A percentile compares a stretch with the other conserved stretches of the same genome.
Evolutionary conservation across 2,888 invertebrate genomes (phyloP).

Genomic region (Spatulosminthurus flaviceps): DNA sequence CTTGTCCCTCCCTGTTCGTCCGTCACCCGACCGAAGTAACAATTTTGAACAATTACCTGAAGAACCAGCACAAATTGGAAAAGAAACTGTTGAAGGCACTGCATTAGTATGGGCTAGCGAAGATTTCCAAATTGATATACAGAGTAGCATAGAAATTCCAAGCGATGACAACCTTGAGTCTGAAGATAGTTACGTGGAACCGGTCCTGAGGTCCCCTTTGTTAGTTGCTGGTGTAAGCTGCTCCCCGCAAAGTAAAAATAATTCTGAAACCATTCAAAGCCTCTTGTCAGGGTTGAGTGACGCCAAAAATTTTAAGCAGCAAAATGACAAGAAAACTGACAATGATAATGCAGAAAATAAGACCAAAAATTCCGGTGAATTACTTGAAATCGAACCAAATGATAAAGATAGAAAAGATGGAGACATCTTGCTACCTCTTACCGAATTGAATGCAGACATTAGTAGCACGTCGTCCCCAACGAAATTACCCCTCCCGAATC

Average conservation of each 20-base stretch:
- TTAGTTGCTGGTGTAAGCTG: too few relatives aligned
- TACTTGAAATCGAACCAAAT: neutral
- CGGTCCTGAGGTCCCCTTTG: too few relatives aligned
- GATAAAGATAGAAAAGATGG: neutral
- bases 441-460: conserved; percentile 28
- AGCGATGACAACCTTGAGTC: neutral
- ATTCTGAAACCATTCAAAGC: too few relatives aligned
- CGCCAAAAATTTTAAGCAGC: too few relatives aligned
- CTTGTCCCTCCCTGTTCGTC: neutral
- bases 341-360: neutral
- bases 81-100: neutral
- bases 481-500: neutral
- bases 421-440: conserved; percentile 11
- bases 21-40: too few relatives aligned
- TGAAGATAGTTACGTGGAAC: too few relatives aligned
- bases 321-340: too few relatives aligned
- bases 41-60: too few relatives aligned
- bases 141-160: conserved; percentile 32
- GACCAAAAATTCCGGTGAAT: neutral
- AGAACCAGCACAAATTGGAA: neutral
- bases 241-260: too few relatives aligned
- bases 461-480: neutral
- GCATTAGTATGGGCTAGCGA: conserved; percentile 1
- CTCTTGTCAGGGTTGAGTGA: too few relatives aligned
- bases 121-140: conserved; percentile 33